A percentile compares a stretch with the other conserved stretches of the same genome.
Conservation (phyloP, 2,888 invertebrate genomes). For the Microctonus brassicae region DNA sequence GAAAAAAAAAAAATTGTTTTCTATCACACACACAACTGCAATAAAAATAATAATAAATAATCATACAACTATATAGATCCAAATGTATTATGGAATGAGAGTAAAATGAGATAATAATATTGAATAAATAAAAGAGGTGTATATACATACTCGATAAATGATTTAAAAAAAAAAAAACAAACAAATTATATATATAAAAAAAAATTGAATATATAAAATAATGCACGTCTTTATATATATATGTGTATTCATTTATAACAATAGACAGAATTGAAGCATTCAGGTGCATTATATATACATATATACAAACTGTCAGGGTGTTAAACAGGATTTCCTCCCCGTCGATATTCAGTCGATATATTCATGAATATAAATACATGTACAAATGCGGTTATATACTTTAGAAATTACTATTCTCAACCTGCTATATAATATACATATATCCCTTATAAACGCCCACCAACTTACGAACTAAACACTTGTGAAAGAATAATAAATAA, state of each 20-base stretch:
- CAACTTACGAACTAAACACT: no score
- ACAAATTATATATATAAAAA: no score
- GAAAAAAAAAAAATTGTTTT: background rate
- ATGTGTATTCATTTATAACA: background rate
- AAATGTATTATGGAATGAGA: no score
- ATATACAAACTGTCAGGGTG: conserved; percentile 33
- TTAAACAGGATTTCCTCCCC: conserved; percentile 45
- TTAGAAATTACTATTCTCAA: conserved; percentile 9
- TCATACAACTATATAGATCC: background rate
- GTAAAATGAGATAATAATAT: background rate
- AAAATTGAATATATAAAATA: no score
- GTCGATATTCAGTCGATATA: conserved; percentile 33
- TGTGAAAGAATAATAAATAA: no score
- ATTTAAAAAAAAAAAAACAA: background rate
- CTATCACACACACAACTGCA: no score
- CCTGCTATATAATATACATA: no score
- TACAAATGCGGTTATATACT: conserved; percentile 1
- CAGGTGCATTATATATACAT: conserved; percentile 31
- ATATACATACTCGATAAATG: no score
- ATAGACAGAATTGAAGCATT: conserved; percentile 10
- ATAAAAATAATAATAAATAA: background rate
- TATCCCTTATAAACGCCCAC: no score
- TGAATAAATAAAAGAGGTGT: conserved; percentile 1
- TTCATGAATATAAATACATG: background rate
- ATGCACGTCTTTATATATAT: no score